Percentiles rank a stretch among this genome's conserved stretches.
These are phyloP conservation scores for Acanthisitta chloris DNA, from an alignment of 2,113 vertebrate species.

Conservation along the genomic window DNA sequence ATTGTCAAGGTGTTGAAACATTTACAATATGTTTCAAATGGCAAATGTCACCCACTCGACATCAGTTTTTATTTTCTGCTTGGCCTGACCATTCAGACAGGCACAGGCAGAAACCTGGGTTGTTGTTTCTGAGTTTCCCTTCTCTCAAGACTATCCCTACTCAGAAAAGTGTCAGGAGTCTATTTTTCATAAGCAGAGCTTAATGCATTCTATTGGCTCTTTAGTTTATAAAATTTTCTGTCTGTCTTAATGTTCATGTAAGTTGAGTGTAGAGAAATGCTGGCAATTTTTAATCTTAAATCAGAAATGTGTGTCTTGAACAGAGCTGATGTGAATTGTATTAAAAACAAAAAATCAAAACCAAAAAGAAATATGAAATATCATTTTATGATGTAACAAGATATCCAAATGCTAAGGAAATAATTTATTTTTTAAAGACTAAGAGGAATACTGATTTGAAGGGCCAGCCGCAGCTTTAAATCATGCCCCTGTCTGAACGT, in stretches of 20 bases:
- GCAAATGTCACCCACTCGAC: not conserved
- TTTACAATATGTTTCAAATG: not conserved
- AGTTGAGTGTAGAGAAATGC: not conserved
- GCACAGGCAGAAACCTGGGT: not conserved
- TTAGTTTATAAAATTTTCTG: not conserved
- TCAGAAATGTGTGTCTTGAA: not conserved
- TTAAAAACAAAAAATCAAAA: not conserved
- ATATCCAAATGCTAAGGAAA: not conserved
- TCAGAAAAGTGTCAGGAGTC: not conserved
- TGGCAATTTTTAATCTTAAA: not conserved
- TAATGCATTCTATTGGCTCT: not conserved
- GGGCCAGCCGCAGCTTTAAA: not conserved
- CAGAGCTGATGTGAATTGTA: not conserved
- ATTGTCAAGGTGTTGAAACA: slow-evolving; percentile 55
- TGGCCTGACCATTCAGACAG: not conserved
- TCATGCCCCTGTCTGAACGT: not conserved
- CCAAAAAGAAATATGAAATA: not conserved
- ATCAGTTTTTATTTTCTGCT: not conserved
- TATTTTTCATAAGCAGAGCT: not conserved
- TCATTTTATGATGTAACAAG: not conserved
- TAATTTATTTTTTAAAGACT: not conserved
- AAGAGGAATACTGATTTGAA: not conserved
- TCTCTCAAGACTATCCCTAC: not conserved
- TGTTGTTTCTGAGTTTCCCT: not conserved
- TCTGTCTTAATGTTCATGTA: not conserved